phyloP scores from a whole-genome alignment of 2,113 vertebrate genomes.

The Nyctereutes procyonoides region DNA sequence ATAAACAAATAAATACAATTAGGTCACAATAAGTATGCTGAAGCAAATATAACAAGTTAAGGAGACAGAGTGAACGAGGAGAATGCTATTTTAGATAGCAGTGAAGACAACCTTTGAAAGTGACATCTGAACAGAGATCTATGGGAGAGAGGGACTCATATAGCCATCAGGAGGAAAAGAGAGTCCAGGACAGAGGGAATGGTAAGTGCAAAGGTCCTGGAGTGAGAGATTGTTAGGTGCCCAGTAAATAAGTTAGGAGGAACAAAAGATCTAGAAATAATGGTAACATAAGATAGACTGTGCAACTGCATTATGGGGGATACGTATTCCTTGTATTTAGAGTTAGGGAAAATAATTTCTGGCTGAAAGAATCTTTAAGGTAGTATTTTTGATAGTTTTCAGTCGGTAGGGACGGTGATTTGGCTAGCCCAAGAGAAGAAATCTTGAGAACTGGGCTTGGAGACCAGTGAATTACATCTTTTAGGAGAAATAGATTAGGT shows the following conservation, averaged over 20 bases:
- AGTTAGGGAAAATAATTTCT: background rate
- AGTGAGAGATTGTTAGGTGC: background rate
- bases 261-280: background rate
- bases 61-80: background rate
- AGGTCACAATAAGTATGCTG: background rate
- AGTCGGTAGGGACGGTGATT: background rate
- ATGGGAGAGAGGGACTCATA: background rate
- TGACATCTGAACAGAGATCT: background rate
- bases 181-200: background rate
- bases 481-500: background rate
- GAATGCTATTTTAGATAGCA: background rate
- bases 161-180: background rate
- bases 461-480: background rate
- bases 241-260: background rate
- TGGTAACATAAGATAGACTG: background rate
- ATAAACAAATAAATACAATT: background rate
- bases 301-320: background rate
- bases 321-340: background rate
- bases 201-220: background rate
- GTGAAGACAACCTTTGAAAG: background rate
- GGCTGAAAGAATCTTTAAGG: background rate
- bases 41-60: slow-evolving; percentile 4
- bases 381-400: slow-evolving; percentile 12
- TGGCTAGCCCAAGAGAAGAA: background rate
- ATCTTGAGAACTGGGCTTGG: background rate